Evolutionary conservation across 2,113 vertebrate species (phyloP).

Genomic region (Nycticryphes semicollaris): DNA sequence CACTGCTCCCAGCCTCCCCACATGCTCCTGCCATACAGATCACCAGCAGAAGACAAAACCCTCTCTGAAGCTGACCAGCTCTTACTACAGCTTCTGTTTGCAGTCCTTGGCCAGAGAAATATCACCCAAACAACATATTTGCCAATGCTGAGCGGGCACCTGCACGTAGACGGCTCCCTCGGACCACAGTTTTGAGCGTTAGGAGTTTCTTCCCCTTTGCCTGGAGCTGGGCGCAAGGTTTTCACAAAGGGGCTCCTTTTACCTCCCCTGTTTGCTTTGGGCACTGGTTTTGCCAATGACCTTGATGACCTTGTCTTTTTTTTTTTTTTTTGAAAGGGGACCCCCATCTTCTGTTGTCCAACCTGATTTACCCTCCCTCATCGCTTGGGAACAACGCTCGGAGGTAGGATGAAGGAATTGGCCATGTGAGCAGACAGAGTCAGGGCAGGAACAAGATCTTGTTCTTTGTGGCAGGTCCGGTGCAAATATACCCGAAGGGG

Average conservation of each 20-base stretch:
- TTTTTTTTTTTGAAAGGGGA: not conserved
- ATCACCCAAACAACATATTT: not conserved
- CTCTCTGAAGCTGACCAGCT: not conserved
- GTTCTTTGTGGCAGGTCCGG: not conserved
- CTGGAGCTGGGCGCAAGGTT: not conserved
- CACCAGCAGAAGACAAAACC: not conserved
- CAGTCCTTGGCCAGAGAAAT: not conserved
- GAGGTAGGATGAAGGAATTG: not conserved
- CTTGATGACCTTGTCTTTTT: not conserved
- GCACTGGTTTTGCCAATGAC: not conserved
- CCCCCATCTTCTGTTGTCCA: not conserved
- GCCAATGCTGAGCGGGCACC: not conserved
- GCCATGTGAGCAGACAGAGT: not conserved
- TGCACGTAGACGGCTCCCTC: not conserved
- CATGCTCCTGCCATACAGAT: not conserved
- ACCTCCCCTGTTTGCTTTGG: not conserved
- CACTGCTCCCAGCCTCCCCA: not conserved
- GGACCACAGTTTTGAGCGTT: not conserved
- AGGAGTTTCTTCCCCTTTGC: not conserved
- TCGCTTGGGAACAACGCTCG: too few species aligned
- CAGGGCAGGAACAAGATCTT: not conserved
- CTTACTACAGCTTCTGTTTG: not conserved
- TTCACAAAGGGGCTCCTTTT: slow-evolving; percentile 7
- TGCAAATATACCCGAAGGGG: not conserved
- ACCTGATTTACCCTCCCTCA: rapidly evolving